Conservation (phyloP, 2,888 invertebrate species). For the Hypomecis punctinalis region DNA sequence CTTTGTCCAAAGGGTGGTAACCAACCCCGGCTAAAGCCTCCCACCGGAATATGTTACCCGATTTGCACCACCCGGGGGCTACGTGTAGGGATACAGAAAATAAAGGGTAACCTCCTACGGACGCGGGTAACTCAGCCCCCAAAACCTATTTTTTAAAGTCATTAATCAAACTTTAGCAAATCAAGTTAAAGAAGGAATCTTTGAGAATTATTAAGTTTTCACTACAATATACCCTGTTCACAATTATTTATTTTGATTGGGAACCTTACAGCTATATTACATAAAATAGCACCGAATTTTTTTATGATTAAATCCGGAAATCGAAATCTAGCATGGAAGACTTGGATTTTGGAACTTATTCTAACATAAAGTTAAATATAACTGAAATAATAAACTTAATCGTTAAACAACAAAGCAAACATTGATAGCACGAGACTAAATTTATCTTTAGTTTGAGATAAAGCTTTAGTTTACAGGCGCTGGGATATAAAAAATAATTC, state of each 20-base stretch:
- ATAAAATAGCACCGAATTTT: background rate
- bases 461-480: constrained; percentile 47
- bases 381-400: constrained; percentile 11
- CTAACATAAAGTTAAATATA: constrained; percentile 7
- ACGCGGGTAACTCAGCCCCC: too few species aligned
- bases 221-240: background rate
- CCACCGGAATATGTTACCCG: too few species aligned
- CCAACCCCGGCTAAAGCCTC: too few species aligned
- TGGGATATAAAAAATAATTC: constrained; percentile 21
- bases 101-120: too few species aligned
- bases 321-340: constrained; percentile 19
- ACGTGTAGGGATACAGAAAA: too few species aligned
- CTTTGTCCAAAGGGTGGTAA: too few species aligned
- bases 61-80: too few species aligned
- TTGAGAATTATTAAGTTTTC: background rate
- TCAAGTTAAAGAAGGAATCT: background rate
- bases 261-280: background rate
- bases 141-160: too few species aligned
- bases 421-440: constrained; percentile 25
- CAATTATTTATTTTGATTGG: too few species aligned
- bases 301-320: background rate
- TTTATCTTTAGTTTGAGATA: constrained; percentile 48
- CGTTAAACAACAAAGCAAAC: constrained; percentile 32
- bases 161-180: background rate
- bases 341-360: constrained; percentile 16